These are phyloP conservation scores for Archips xylosteana DNA, from an alignment of 2,888 invertebrate genomes.

Conservation along the genomic window DNA sequence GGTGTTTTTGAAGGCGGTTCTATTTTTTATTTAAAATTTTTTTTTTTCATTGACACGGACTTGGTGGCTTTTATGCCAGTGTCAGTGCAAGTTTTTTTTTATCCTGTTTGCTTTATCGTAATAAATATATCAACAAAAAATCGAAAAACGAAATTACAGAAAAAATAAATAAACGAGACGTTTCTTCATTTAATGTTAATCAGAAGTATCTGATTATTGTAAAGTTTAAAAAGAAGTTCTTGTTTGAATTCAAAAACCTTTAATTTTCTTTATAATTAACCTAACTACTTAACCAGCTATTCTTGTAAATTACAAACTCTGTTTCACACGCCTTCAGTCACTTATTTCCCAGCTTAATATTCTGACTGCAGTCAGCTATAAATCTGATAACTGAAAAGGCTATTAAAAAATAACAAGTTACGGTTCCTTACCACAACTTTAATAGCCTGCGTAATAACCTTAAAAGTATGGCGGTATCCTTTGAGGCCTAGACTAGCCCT, in stretches of 20 bases:
- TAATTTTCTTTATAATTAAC: no score
- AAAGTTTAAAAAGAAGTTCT: no score
- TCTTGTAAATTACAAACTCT: not conserved
- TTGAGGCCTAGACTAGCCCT: constrained; percentile 60
- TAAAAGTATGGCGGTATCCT: constrained; percentile 58
- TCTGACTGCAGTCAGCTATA: not conserved
- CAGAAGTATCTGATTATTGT: no score
- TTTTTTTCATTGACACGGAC: constrained; percentile 27
- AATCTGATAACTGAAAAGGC: constrained; percentile 3
- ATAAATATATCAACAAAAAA: not conserved
- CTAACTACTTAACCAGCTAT: not conserved
- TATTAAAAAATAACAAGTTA: constrained; percentile 10
- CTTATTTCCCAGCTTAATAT: not conserved
- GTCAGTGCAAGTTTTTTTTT: not conserved
- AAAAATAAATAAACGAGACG: no score
- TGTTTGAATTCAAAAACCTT: no score
- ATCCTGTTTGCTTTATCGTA: not conserved
- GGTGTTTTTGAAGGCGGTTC: no score
- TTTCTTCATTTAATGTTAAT: no score
- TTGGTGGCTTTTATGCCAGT: not conserved
- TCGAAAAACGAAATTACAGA: no score
- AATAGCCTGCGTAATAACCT: constrained; percentile 37
- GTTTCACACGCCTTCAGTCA: not conserved
- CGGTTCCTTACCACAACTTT: constrained; percentile 9
- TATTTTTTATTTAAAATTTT: no score